A percentile compares a stretch with the other conserved stretches of the same genome.
Evolutionary conservation across 2,113 vertebrate genomes (phyloP).

Genomic region (Apeltes quadracus): DNA sequence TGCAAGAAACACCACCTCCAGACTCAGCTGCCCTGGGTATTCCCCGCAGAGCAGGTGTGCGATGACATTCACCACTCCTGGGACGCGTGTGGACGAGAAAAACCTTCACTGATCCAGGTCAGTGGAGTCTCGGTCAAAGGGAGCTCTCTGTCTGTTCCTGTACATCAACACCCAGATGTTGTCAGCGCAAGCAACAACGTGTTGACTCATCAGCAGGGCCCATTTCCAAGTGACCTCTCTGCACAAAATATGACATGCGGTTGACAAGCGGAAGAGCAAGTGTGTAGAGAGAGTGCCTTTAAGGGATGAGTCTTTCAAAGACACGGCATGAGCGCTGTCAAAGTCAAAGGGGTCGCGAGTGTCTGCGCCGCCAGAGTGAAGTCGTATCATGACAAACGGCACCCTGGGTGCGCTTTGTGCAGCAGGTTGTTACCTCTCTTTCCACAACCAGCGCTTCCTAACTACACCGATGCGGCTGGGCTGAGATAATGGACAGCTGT

Average conservation of each 20-base stretch:
- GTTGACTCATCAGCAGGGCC: slow-evolving; percentile 66
- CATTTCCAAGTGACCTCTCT: slow-evolving; percentile 60
- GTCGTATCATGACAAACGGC: neutral
- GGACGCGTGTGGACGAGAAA: slow-evolving; percentile 56
- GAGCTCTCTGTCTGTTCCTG: slow-evolving; percentile 64
- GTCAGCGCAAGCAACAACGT: slow-evolving; percentile 47
- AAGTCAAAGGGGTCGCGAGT: neutral
- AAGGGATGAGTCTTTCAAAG: slow-evolving; percentile 2
- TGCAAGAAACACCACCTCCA: slow-evolving; percentile 38
- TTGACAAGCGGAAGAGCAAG: slow-evolving; percentile 16
- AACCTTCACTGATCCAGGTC: slow-evolving; percentile 67
- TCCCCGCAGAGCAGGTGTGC: slow-evolving; percentile 23
- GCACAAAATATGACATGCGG: slow-evolving; percentile 38
- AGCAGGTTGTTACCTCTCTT: neutral
- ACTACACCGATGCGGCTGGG: neutral
- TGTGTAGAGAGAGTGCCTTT: neutral
- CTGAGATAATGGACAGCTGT: neutral
- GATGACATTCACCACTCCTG: slow-evolving; percentile 51
- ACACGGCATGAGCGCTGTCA: neutral
- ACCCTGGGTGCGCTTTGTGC: neutral
- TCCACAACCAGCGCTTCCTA: neutral
- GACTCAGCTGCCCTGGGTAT: slow-evolving; percentile 32
- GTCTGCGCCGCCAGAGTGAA: neutral
- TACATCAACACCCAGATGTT: slow-evolving; percentile 59
- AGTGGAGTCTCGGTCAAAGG: slow-evolving; percentile 68